phyloP scores from a whole-genome alignment of 2,113 vertebrate species.

The Capreolus pygargus region DNA sequence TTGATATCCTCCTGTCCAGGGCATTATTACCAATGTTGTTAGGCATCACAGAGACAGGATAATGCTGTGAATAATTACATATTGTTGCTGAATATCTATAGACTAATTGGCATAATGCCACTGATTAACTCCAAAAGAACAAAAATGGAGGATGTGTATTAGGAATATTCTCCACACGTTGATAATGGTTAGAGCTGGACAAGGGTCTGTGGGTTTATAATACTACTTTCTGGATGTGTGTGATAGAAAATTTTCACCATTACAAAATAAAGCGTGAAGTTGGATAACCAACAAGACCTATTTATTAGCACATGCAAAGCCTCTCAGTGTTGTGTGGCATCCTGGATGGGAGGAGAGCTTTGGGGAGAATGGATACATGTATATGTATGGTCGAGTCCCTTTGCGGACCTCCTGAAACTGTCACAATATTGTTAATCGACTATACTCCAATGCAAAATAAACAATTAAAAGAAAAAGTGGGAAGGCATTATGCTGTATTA shows the following conservation, averaged over 20 bases:
- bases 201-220: not conserved
- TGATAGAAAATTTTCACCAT: not conserved
- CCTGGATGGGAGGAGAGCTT: not conserved
- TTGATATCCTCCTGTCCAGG: not conserved
- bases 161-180: slow-evolving; percentile 26
- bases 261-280: not conserved
- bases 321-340: not conserved
- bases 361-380: no score
- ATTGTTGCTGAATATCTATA: not conserved
- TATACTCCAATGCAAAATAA: not conserved
- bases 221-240: not conserved
- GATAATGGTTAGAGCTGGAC: not conserved
- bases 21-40: not conserved
- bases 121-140: not conserved
- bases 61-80: not conserved
- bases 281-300: not conserved
- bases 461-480: not conserved
- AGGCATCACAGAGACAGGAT: not conserved
- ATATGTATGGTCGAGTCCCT: no score
- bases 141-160: not conserved
- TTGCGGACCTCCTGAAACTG: no score
- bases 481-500: not conserved
- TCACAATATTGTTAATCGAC: no score
- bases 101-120: not conserved
- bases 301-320: not conserved